Evolutionary conservation across 2,113 vertebrate genomes (phyloP), one percentile per base, ranked within the genome.

Genomic region (Stigmatopora argus): DNA sequence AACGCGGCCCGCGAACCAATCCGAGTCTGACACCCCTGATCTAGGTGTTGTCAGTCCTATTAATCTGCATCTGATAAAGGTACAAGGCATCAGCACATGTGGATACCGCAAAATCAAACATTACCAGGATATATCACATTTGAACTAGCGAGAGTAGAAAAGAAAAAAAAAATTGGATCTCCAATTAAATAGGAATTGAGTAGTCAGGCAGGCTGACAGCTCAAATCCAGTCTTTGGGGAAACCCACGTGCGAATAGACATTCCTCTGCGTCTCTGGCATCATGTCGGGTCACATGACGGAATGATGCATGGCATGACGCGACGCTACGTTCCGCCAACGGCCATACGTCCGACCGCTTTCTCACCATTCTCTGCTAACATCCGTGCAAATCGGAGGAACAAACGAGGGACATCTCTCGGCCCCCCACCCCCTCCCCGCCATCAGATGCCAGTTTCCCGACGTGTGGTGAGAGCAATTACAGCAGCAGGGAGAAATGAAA

Each of bases 321-420:
- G 4, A 35, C 53, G 21, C 64, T 79, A 87, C 78, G 77, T 85
- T 75, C 17, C 34, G 72, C 70, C 73, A 72, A 81, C 64, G 17
- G 61, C 70, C 85, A 77, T 84, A 81, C 62, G 77, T 79, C 79
- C 76, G 67, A 57, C 63, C 69, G 74, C 81, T 84, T 83, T 79
- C 76, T 80, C 67, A 58, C 86, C 74, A 83, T 86, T 87, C 78
- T 83, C 69, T 74, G 35, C 68, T 80, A 89, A 89, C 84, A 87
- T 82, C 89, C 89, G 79, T 87, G 89, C 83, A 89, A 89, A 87
- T 86, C 77, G 48, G 76, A 12, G 79, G 87, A 85, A 88, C 87
- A 89, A 90, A 84, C 77, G 41, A 73, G 66, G 63, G 68, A 80
- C 85, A 85, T 82, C 80, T 69, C 78, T 70, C 72, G 73, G 12